phyloP scores from a whole-genome alignment of 1,140 invertebrate species.

The Drosophila sechellia region DNA sequence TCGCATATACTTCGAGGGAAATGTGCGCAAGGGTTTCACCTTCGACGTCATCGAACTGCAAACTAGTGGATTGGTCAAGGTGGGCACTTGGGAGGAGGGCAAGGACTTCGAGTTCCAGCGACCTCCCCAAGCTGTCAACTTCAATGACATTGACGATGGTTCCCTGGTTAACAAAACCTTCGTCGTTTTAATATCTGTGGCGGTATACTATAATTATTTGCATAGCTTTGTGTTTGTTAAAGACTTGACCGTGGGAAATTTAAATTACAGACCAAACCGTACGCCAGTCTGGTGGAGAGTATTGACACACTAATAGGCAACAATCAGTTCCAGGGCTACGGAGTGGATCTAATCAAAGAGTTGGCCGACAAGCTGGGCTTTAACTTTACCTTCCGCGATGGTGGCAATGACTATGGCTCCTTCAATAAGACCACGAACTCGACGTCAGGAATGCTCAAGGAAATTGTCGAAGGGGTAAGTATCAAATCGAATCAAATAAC shows the following conservation, averaged over 20 bases:
- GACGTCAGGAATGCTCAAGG: constrained; percentile 95
- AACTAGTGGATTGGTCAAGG: constrained; percentile 87
- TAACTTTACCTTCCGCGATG: constrained; percentile 93
- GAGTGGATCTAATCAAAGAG: constrained; percentile 91
- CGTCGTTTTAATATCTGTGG: constrained; percentile 91
- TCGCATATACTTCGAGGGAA: constrained; percentile 92
- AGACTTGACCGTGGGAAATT: background rate
- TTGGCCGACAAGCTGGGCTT: constrained; percentile 91
- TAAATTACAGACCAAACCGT: constrained; percentile 89
- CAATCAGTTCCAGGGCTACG: constrained; percentile 92
- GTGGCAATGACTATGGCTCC: constrained; percentile 91
- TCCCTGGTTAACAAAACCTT: constrained; percentile 93
- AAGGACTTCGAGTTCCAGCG: constrained; percentile 74
- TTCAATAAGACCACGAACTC: constrained; percentile 87
- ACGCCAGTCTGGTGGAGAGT: constrained; percentile 92
- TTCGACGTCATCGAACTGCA: constrained; percentile 92
- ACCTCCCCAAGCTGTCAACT: constrained; percentile 36
- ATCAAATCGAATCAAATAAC: background rate
- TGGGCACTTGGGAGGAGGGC: constrained; percentile 90
- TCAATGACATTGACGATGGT: constrained; percentile 84
- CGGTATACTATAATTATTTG: constrained; percentile 84
- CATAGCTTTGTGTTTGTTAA: constrained; percentile 41
- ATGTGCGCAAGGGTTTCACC: constrained; percentile 91
- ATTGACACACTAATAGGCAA: constrained; percentile 89
- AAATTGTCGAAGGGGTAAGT: constrained; percentile 91